Base-by-base conservation (phyloP, 1,140 invertebrate genomes). In the Cheumatopsyche charites region DNA sequence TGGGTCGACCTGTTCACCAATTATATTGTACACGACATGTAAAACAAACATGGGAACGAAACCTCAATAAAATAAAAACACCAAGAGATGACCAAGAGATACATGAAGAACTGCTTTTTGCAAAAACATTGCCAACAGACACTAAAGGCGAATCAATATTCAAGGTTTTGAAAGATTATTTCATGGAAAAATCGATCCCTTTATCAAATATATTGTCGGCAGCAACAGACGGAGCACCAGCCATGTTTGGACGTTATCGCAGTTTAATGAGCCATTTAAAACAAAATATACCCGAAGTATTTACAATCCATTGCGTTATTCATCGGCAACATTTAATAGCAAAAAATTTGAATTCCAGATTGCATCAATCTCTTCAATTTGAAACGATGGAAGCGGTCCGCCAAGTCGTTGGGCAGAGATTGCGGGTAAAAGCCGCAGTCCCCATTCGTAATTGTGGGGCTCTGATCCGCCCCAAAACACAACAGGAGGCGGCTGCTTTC, bases 111-210 rank as follows among this genome's bases (percentile, higher is more conserved):
- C 58, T 82, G 62, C 74, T 79, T 36, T 81, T 81, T 45, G 74
- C 77, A 82, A n/a, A 65, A 81, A 79, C 67, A 78, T 81, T 81
- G 75, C 69, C 62, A 73, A 80, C 78, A 0, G 77, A 79, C 72
- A 81, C 77, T 77, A 82, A 80, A 81, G 77, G 78, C 47, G 77
- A 81, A 80, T 79, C 78, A 77, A 79, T 82, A 79, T 81, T 80
- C 77, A 70, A 78, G 78, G 77, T 76, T 42, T 66, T 78, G 73
- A 75, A 61, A 45, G 62, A 78, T 65, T 77, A 67, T 73, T 79
- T 75, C 29, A 36, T 36, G 29, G 29, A 36, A 36, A 36, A 58
- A 77, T 67, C 75, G 72, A 72, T 75, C 73, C 62, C 62, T 29
- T 65, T 65, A 36, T 65, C 70, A 74, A 78, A 79, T 72, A 77